Conservation (phyloP, 2,888 invertebrate species). For the Scaptodrosophila latifasciaeformis region DNA sequence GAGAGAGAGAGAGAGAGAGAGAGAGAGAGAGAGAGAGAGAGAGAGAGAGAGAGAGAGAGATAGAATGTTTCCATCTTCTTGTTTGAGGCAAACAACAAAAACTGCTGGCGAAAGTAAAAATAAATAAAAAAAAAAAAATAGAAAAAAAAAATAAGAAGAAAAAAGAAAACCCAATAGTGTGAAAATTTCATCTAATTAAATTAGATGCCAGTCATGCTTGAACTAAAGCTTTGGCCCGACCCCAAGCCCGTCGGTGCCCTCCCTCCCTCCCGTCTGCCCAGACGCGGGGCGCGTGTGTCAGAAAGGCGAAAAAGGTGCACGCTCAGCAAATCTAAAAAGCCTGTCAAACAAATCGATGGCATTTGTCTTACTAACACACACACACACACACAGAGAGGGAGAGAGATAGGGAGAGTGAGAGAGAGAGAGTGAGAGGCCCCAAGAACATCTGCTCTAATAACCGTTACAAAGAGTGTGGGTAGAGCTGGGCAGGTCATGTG, state of each 20-base stretch:
- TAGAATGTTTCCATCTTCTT: too few relatives aligned
- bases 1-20: too few relatives aligned
- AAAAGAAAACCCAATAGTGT: slow-evolving; percentile 49
- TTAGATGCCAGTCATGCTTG: slow-evolving; percentile 57
- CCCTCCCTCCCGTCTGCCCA: too few relatives aligned
- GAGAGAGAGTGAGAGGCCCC: too few relatives aligned
- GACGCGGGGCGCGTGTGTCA: not conserved
- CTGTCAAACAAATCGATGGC: slow-evolving; percentile 61
- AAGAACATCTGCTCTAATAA: too few relatives aligned
- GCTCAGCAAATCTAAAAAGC: slow-evolving; percentile 28
- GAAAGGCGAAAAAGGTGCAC: slow-evolving; percentile 23
- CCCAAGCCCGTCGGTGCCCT: too few relatives aligned
- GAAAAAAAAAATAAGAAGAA: slow-evolving; percentile 13
- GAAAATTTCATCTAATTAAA: slow-evolving; percentile 59
- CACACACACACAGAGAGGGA: slow-evolving; percentile 3
- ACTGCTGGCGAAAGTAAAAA: slow-evolving; percentile 12
- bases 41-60: too few relatives aligned
- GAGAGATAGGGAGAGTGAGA: too few relatives aligned
- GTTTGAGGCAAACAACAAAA: not conserved
- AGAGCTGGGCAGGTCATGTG: too few relatives aligned
- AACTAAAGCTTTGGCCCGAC: slow-evolving; percentile 23
- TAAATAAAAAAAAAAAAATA: slow-evolving; percentile 10
- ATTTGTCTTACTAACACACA: slow-evolving; percentile 6
- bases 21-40: too few relatives aligned
- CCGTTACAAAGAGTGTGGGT: too few relatives aligned